Conservation (phyloP, 2,797 vertebrate species). For the Eidolon dupreanum region DNA sequence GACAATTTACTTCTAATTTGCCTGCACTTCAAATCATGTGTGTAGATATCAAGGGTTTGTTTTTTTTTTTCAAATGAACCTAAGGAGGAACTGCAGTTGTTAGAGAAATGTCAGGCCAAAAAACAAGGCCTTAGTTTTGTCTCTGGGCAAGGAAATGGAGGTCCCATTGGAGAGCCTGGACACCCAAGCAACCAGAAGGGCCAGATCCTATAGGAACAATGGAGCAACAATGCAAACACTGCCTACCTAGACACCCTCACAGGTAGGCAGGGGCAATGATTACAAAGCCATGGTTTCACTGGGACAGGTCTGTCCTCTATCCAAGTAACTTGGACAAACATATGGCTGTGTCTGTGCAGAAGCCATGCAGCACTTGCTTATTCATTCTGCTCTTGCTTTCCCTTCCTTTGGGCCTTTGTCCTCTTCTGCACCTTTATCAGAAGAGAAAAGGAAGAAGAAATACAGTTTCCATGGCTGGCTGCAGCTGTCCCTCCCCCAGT, state of each 20-base stretch:
- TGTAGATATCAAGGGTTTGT: background rate
- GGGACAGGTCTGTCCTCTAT: background rate
- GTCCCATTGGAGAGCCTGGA: background rate
- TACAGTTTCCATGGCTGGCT: background rate
- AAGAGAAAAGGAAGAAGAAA: background rate
- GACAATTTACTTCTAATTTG: background rate
- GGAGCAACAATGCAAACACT: background rate
- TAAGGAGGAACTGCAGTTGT: background rate
- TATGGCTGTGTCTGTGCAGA: background rate
- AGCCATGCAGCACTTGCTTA: background rate
- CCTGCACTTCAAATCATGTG: background rate
- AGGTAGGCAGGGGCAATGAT: background rate
- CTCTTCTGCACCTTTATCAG: background rate
- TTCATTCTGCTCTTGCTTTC: background rate
- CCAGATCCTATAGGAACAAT: background rate
- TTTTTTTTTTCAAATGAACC: background rate
- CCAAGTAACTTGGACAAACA: background rate
- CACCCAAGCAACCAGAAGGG: background rate
- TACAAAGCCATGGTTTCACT: background rate
- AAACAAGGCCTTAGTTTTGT: background rate
- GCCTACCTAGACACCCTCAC: background rate
- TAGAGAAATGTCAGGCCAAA: background rate
- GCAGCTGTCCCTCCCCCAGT: background rate
- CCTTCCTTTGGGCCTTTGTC: background rate
- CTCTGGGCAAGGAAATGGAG: background rate